Evolutionary conservation across 2,113 vertebrate genomes (phyloP).

Genomic region (Eretmochelys imbricata): DNA sequence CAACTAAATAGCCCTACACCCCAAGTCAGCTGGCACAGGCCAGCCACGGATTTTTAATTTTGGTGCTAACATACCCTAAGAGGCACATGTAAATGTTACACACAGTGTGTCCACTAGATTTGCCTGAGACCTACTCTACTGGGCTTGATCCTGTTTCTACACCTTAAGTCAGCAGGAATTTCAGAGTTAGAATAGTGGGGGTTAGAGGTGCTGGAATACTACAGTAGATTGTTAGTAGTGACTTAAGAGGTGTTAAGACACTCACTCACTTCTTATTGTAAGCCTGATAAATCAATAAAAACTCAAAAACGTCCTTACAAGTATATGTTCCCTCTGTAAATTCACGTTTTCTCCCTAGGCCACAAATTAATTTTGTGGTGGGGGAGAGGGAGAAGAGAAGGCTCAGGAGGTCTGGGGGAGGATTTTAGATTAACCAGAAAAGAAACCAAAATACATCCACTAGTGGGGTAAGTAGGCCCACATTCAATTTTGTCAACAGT

Average conservation of each 20-base stretch:
- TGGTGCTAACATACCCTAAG: no score
- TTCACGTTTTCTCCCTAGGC: background rate
- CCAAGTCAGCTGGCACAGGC: no score
- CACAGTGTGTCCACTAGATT: background rate
- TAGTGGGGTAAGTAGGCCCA: background rate
- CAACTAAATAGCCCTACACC: no score
- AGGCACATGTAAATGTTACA: background rate
- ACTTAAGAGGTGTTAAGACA: background rate
- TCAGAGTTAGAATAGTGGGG: background rate
- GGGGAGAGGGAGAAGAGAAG: background rate
- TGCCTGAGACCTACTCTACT: background rate
- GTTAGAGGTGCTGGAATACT: background rate
- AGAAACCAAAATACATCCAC: background rate
- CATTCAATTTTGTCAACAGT: background rate
- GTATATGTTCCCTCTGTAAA: background rate
- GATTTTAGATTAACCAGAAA: background rate
- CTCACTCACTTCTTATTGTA: background rate
- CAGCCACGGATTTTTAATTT: no score
- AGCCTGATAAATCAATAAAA: background rate
- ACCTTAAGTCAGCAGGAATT: background rate
- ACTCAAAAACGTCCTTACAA: background rate
- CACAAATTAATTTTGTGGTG: background rate
- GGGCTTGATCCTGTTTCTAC: background rate
- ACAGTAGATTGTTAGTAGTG: background rate
- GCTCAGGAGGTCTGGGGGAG: background rate